Evolutionary conservation across 2,797 vertebrate species (phyloP), one percentile per base, ranked within the genome.

Genomic region (Alectoris magna): DNA sequence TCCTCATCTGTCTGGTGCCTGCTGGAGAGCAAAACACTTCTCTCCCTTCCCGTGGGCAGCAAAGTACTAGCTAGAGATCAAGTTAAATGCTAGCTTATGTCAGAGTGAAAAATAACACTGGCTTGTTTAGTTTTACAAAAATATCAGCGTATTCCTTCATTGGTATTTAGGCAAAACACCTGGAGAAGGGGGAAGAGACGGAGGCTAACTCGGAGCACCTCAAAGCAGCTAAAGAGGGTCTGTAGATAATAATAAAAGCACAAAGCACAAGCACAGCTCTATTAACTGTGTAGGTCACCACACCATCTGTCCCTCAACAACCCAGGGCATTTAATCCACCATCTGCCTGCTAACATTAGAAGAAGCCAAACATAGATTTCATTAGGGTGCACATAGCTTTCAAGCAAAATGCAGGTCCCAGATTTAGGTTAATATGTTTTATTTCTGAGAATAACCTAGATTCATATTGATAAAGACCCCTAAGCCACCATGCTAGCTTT

Each of bases 291-390:
- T n/a, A 87, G 79, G 77, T 93, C 90, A 84, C 41, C 59, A 84
- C 43, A 38, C 87, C 94, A 96, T 93, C 92, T 95, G 95, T 63
- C 80, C 80, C 46, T 43, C 81, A 82, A 68, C 62, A 91, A 44
- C 49, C 23, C 74, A 58, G 49, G 70, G 15, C 21, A 11, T 44
- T 94, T 91, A 94, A 89, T 68, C 15, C 12, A 89, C 91, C 93
- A 96, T 96, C 95, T 95, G 96, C 84, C 81, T 14, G 15, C 1
- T 0, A 58, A 72, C 34, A 43, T 3, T 23, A 74, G 79, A 64
- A 90, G 86, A 10, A 81, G 39, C 63, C 31, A 75, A 83, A 67
- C 63, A 73, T 34, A 29, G 69, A 78, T 46, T 91, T 93, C 82
- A 78, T 74, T 68, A 73, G 43, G 38, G 36, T 58, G 89, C 75